phyloP scores from a whole-genome alignment of 2,888 invertebrate genomes.

The Phrixothrix hirtus region DNA sequence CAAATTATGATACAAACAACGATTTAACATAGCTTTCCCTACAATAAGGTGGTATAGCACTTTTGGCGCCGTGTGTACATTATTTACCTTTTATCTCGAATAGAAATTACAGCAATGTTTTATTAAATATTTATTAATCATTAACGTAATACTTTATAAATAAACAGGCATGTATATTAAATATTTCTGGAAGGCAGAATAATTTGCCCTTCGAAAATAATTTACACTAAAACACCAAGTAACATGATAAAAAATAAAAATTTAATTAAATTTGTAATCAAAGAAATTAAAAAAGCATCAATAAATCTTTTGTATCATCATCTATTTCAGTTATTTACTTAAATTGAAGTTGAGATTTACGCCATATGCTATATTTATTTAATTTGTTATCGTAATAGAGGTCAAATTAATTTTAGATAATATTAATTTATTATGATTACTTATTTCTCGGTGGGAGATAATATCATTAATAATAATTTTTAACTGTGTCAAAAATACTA shows the following conservation, averaged over 20 bases:
- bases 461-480: conserved; percentile 24
- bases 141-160: too few species aligned
- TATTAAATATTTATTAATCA: too few species aligned
- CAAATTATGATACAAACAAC: too few species aligned
- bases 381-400: conserved; percentile 31
- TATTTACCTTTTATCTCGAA: too few species aligned
- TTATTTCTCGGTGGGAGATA: conserved; percentile 29
- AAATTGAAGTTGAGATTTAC: background rate
- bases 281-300: background rate
- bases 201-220: too few species aligned
- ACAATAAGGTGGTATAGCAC: too few species aligned
- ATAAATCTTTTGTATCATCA: background rate
- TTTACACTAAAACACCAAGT: background rate
- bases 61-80: too few species aligned
- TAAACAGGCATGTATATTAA: too few species aligned
- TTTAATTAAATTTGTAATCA: background rate
- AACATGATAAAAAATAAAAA: background rate
- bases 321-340: background rate
- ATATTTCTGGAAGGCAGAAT: too few species aligned
- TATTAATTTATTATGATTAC: conserved; percentile 39
- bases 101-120: too few species aligned
- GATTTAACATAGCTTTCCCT: too few species aligned
- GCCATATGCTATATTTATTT: background rate
- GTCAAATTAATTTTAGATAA: conserved; percentile 49
- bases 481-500: conserved; percentile 22